phyloP scores from a whole-genome alignment of 2,888 invertebrate species.

The Cantharis rufa region DNA sequence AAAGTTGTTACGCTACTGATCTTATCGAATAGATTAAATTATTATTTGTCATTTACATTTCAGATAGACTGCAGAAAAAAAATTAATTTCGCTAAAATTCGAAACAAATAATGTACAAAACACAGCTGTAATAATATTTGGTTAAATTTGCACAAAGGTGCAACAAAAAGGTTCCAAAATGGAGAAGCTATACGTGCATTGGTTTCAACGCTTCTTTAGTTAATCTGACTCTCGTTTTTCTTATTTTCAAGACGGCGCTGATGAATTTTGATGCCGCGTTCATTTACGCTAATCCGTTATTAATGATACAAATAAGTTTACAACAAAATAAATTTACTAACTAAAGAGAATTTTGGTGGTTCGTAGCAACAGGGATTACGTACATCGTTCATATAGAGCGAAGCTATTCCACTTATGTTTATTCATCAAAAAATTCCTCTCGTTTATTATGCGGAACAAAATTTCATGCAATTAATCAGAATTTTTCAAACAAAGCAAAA shows the following conservation, averaged over 20 bases:
- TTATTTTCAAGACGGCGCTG: background rate
- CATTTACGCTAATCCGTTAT: background rate
- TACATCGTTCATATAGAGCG: background rate
- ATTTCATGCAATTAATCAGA: background rate
- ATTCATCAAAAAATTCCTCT: background rate
- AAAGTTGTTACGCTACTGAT: too few relatives aligned
- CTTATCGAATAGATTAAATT: too few relatives aligned
- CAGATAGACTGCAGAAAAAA: background rate
- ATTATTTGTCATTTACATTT: too few relatives aligned
- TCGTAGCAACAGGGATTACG: background rate
- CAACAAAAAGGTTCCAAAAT: background rate
- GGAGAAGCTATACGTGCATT: background rate
- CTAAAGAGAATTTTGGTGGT: background rate
- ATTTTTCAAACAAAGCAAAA: background rate
- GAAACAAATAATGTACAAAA: background rate
- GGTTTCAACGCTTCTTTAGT: background rate
- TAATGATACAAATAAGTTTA: background rate
- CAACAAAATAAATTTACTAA: background rate
- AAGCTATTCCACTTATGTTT: background rate
- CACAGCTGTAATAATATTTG: background rate
- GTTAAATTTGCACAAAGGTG: background rate
- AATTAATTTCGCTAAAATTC: background rate
- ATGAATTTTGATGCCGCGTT: background rate
- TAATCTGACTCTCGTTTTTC: background rate
- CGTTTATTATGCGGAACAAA: background rate